These are phyloP conservation scores for Chalcis sispes DNA, from an alignment of 2,888 invertebrate genomes.

Conservation along the genomic window DNA sequence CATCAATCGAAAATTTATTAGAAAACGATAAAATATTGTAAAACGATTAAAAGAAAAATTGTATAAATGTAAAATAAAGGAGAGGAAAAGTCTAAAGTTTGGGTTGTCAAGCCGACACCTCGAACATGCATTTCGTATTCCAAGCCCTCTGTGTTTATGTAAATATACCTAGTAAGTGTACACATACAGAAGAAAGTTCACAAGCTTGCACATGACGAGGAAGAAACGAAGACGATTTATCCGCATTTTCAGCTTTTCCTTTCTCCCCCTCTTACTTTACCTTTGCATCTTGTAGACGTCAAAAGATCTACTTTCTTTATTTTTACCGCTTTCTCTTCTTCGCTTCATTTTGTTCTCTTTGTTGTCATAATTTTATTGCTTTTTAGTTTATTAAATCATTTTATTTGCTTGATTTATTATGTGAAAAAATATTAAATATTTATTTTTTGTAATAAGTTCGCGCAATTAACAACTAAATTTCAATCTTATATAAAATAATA, in stretches of 20 bases:
- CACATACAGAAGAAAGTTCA: conserved; percentile 30
- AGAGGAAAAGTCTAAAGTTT: conserved; percentile 1
- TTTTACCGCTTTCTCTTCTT: neutral
- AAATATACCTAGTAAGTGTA: conserved; percentile 33
- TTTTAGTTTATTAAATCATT: neutral
- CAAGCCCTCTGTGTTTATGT: conserved; percentile 37
- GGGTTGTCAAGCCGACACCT: conserved; percentile 21
- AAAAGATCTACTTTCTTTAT: conserved; percentile 12
- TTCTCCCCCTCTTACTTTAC: neutral
- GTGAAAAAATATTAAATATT: too few relatives aligned
- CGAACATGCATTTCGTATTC: conserved; percentile 36
- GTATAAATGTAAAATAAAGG: neutral
- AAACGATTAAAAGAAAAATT: neutral
- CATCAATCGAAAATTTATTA: neutral
- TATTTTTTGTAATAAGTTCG: too few relatives aligned
- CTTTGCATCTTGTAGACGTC: neutral
- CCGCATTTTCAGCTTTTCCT: conserved; percentile 16
- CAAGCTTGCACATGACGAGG: conserved; percentile 35
- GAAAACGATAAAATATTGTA: conserved; percentile 3
- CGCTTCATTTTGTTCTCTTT: neutral
- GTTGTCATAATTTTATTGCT: neutral
- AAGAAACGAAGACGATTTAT: conserved; percentile 44
- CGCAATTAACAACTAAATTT: too few relatives aligned
- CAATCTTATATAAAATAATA: too few relatives aligned
- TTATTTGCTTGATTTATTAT: neutral